Evolutionary conservation across 2,113 vertebrate species (phyloP), one percentile per base, ranked within the genome.

Genomic region (Odocoileus hemionus): DNA sequence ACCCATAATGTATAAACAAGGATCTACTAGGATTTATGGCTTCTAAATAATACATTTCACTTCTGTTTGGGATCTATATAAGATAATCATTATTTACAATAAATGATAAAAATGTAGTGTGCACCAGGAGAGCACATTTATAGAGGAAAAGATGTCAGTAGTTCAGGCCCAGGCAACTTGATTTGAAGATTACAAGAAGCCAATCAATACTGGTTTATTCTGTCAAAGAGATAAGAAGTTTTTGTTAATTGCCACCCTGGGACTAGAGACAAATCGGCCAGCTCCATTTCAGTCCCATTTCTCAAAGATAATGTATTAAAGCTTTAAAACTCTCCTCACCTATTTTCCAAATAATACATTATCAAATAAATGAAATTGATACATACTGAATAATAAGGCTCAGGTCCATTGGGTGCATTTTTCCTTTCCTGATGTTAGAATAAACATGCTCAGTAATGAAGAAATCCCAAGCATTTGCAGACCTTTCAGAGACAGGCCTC

Each of bases 381-480:
- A 96, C 23, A n/a, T 86, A 89, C 2, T 67, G 86, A 97, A 64
- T 83, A 95, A 55, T 36, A 86, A 60, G 90, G 93, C 86, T 98
- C 58, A 79, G 14, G 45, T 86, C 95, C 76, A 96, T 1, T 92
- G 92, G 98, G 97, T 98, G 92, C 97, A 97, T 96, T 98, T 97
- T 90, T 97, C 92, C 86, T 85, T 95, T 96, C 95, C 95, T 94
- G 86, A n/a, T 74, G 89, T 97, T 94, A 97, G 88, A 98, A 95
- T 97, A 98, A 98, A 99, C 99, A 99, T 99, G 99, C 99, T 99
- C 99, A 99, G 99, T 99, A 99, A 99, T 97, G 89, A 98, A 97
- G 97, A 98, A 97, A 97, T 98, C 97, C 98, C 98, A 99, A 98
- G 99, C 97, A 97, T 98, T 99, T 96, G 98, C 98, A 98, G 98